Base-by-base conservation (phyloP, 2,888 invertebrate genomes). In the Drosophila neutralis region DNA sequence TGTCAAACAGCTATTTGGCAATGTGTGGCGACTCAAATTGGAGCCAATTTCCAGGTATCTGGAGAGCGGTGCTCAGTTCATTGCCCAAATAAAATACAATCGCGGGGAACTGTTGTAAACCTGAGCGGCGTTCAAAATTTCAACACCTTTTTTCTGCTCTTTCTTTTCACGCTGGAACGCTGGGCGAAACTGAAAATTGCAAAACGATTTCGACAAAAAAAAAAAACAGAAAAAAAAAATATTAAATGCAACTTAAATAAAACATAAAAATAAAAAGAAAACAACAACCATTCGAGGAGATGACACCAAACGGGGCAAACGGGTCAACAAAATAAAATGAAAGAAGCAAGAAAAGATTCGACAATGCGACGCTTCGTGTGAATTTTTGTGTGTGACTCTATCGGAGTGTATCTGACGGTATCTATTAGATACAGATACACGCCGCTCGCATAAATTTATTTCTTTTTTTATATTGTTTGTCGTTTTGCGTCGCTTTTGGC, bases 161-260 rank as follows among this genome's bases (percentile, higher is more conserved):
- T 36, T 36, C 36, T 36, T n/a, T 36, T 13, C 21, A 18, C 13
- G 18, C 6, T 7, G 35, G 27, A 29, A 35, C 49, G 35, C 69
- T 71, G 77, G 77, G 67, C 68, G 80, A 80, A 73, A 75, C 75
- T 83, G 83, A 77, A 81, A 82, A 82, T 82, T 82, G 73, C 76
- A 79, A 76, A 82, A 74, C 69, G 60, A 79, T 80, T 79, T 76
- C 68, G 35, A 15, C 49, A 56, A 73, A 69, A 67, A 52, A 48
- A 48, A 33, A 42, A 58, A 29, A 56, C 27, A 35, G 18, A 52
- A 42, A 27, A 13, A 52, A 56, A 52, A 66, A 56, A 63, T 24
- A 45, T 45, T 45, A 69, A 69, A 31, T 71, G 56, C 61, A 70
- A 70, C 53, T 71, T 40, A 70, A 70, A 70, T 56, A 64, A 62